Conservation (phyloP, 2,888 invertebrate species). For the Teinopalpus imperialis region DNA sequence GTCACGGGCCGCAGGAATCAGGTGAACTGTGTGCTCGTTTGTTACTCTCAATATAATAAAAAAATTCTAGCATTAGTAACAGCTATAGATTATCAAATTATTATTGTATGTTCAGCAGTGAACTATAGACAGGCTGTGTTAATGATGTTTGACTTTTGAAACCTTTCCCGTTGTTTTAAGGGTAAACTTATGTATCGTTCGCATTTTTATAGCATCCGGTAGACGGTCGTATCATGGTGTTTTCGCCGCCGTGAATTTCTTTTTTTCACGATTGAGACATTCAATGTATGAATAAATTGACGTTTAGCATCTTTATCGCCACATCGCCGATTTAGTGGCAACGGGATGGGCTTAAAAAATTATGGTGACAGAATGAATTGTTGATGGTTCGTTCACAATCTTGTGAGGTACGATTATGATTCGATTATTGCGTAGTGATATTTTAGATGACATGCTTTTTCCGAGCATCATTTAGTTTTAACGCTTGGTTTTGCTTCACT, state of each 20-base stretch:
- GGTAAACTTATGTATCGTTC: slow-evolving; percentile 49
- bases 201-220: slow-evolving; percentile 31
- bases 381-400: background rate
- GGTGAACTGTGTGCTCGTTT: too few relatives aligned
- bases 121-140: too few relatives aligned
- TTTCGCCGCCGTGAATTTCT: slow-evolving; percentile 24
- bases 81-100: too few relatives aligned
- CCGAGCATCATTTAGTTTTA: background rate
- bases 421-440: background rate
- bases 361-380: slow-evolving; percentile 11
- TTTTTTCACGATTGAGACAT: slow-evolving; percentile 25
- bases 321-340: slow-evolving; percentile 14
- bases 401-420: background rate
- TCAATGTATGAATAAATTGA: slow-evolving; percentile 20
- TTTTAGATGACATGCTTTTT: background rate
- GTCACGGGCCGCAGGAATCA: too few relatives aligned
- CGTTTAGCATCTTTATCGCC: slow-evolving; percentile 20
- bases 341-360: slow-evolving; percentile 8
- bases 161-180: slow-evolving; percentile 51
- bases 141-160: too few relatives aligned
- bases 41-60: too few relatives aligned
- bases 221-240: slow-evolving; percentile 22
- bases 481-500: background rate
- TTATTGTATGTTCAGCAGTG: too few relatives aligned
- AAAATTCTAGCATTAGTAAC: too few relatives aligned